Conservation (phyloP, 2,888 invertebrate species). For the Busseola fusca region DNA sequence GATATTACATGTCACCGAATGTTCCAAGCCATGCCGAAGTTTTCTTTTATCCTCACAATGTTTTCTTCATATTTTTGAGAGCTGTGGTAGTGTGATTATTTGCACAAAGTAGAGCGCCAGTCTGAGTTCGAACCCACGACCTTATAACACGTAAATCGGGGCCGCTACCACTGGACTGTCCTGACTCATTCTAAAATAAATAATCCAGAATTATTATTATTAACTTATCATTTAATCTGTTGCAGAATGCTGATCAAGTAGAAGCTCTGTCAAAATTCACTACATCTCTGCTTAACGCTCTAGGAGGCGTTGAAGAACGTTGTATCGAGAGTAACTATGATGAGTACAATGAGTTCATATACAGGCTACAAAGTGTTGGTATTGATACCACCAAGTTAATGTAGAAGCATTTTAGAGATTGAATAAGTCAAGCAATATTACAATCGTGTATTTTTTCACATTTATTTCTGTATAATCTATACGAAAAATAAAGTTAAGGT, state of each 20-base stretch:
- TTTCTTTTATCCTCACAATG: no score
- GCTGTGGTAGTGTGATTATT: background rate
- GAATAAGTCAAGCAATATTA: constrained; percentile 7
- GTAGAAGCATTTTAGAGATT: background rate
- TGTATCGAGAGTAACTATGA: constrained; percentile 59
- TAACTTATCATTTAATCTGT: constrained; percentile 29
- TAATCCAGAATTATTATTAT: background rate
- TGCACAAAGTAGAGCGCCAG: background rate
- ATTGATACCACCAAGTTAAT: constrained; percentile 39
- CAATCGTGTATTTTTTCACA: background rate
- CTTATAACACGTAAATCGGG: background rate
- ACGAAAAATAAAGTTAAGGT: background rate
- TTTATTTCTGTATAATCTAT: background rate
- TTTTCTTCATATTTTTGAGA: no score
- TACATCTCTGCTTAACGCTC: constrained; percentile 57
- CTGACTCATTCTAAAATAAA: background rate
- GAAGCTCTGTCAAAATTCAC: constrained; percentile 65
- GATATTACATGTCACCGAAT: background rate
- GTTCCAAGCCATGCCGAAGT: background rate
- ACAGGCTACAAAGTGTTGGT: constrained; percentile 53
- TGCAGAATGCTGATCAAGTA: constrained; percentile 69
- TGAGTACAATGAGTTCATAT: constrained; percentile 56
- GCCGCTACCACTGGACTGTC: background rate
- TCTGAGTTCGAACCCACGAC: background rate
- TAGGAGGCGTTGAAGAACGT: constrained; percentile 57